Evolutionary conservation across 1,140 invertebrate species (phyloP), one percentile per base, ranked within the genome.

Genomic region (Apis florea): DNA sequence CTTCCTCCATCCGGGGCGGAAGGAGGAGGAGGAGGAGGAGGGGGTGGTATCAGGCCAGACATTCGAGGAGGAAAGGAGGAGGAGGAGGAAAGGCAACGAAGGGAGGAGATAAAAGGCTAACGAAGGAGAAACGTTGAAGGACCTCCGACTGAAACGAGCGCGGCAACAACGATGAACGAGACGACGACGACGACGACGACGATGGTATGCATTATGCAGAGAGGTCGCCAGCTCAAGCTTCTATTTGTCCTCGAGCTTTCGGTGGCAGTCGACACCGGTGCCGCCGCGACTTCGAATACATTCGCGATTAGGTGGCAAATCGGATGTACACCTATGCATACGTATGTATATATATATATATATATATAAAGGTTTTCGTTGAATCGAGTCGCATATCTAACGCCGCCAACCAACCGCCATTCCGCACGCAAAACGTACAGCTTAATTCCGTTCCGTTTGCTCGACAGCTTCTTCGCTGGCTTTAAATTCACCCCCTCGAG

Each of bases 201-300:
- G 79, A 78, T 79, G 86, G 82, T 86, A 89, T 90, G 89, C 88
- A 90, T 90, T 89, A 90, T 90, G 89, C 89, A 90, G 79, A 85
- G 77, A 86, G 83, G 85, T 86, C 84, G 71, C 68, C 83, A 82
- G 80, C 79, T 84, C 70, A 70, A 88, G 77, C 86, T 90, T 87
- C 85, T 87, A 86, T 88, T 88, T 88, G 85, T 87, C 75, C 84
- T 81, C 56, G 26, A 63, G 53, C 56, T 47, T 61, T 70, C 40
- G 56, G 56, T 51, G 47, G 70, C 70, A 58, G 68, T 47, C 31
- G 53, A 66, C 58, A 13, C 13, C 2, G 59, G n/a, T 56, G 58
- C 76, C 31, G 66, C 70, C 79, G 72, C 72, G 64, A 68, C 53
- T 67, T 67, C 75, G 53, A 85, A 86, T 68, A 79, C 73, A 70